phyloP scores from a whole-genome alignment of 2,113 vertebrate genomes.

The Corydoras maculifer region DNA sequence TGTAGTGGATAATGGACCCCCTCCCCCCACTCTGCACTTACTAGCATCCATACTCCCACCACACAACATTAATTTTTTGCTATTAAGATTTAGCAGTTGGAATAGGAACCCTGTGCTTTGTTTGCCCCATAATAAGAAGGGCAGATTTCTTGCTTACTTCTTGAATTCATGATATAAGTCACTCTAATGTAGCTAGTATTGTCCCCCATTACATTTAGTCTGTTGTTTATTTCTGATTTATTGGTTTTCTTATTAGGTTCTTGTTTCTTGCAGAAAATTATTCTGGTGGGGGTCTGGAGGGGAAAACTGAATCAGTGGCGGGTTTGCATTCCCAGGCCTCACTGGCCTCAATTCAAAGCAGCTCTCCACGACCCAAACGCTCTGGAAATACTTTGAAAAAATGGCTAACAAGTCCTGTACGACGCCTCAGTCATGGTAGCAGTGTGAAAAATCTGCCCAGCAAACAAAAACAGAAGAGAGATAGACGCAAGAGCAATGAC shows the following conservation, averaged over 20 bases:
- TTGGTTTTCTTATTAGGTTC: neutral
- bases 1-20: no score
- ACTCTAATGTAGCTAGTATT: neutral
- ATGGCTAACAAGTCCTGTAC: constrained; percentile 91
- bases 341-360: constrained; percentile 83
- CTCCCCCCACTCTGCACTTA: no score
- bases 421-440: constrained; percentile 88
- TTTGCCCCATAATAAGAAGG: no score
- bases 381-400: constrained; percentile 95
- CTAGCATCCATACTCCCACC: no score
- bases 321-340: constrained; percentile 87
- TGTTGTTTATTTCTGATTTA: neutral
- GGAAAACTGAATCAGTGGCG: constrained; percentile 87
- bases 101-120: no score
- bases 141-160: no score
- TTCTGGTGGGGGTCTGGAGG: constrained; percentile 73
- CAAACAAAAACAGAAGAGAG: constrained; percentile 78
- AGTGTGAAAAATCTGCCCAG: constrained; percentile 80
- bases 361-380: constrained; percentile 88
- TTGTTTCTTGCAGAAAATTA: constrained; percentile 71
- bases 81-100: no score
- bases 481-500: constrained; percentile 82
- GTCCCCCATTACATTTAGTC: neutral
- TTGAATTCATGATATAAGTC: no score
- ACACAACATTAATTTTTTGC: no score